A percentile compares a stretch with the other conserved stretches of the same genome.
Conservation (phyloP, 1,140 invertebrate species). For the Lordiphosa collinella region DNA sequence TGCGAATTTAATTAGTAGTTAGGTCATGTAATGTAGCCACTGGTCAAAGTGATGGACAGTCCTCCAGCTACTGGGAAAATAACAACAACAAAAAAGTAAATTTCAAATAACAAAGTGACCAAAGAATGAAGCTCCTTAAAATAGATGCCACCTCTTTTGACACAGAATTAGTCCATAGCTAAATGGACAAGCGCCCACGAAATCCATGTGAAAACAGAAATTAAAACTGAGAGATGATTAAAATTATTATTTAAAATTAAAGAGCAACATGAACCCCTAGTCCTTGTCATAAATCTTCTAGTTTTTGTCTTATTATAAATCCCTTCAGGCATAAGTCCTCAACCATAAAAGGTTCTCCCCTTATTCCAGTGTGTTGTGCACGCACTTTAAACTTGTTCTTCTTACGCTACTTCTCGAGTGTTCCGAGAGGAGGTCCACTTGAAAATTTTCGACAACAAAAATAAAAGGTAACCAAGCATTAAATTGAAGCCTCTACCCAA, state of each 20-base stretch:
- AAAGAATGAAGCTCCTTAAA: too few species aligned
- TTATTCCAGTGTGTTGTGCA: slow-evolving; percentile 20
- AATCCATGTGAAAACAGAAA: too few species aligned
- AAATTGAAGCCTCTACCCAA: slow-evolving; percentile 50
- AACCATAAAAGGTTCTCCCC: slow-evolving; percentile 54
- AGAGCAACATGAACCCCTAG: too few species aligned
- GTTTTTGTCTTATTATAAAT: slow-evolving; percentile 61
- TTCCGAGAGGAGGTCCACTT: slow-evolving; percentile 44
- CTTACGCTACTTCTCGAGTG: slow-evolving; percentile 24
- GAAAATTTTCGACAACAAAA: slow-evolving; percentile 46
- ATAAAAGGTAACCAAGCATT: slow-evolving; percentile 61
- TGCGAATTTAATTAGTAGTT: slow-evolving; percentile 46
- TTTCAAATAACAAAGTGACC: too few species aligned
- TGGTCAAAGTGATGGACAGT: too few species aligned
- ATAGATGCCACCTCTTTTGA: background rate
- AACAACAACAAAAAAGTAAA: too few species aligned
- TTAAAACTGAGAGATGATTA: too few species aligned
- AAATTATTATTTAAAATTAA: too few species aligned
- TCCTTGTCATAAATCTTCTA: slow-evolving; percentile 56
- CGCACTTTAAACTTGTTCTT: slow-evolving; percentile 55
- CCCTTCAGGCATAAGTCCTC: slow-evolving; percentile 51
- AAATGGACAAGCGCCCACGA: background rate
- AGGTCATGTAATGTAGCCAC: too few species aligned
- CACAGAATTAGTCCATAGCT: too few species aligned
- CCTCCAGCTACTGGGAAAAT: too few species aligned